Conservation (phyloP, 2,888 invertebrate species). For the Myathropa florea region DNA sequence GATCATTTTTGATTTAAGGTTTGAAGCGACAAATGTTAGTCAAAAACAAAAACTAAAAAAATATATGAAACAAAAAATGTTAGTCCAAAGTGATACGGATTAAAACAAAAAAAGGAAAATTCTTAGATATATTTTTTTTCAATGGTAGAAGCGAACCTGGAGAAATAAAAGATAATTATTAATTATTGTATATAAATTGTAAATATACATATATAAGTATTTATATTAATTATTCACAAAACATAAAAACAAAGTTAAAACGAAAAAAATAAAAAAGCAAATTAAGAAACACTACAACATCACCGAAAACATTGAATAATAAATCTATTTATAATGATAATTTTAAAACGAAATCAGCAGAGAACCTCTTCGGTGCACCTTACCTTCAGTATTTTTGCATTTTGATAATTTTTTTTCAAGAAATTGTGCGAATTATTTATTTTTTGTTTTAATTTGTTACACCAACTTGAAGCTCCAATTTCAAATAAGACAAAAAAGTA, state of each 20-base stretch:
- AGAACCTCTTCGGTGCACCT: slow-evolving; percentile 59
- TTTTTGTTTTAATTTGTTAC: slow-evolving; percentile 35
- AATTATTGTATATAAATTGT: slow-evolving; percentile 72
- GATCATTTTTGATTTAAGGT: slow-evolving; percentile 14
- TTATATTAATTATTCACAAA: slow-evolving; percentile 50
- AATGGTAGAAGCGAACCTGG: slow-evolving; percentile 75
- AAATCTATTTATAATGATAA: neutral
- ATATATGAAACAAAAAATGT: slow-evolving; percentile 15
- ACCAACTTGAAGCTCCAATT: slow-evolving; percentile 67
- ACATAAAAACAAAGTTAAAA: slow-evolving; percentile 34
- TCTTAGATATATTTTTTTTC: slow-evolving; percentile 58
- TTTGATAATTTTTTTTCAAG: slow-evolving; percentile 1
- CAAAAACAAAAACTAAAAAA: slow-evolving; percentile 1
- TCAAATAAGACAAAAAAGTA: slow-evolving; percentile 41
- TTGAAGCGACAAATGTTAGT: slow-evolving; percentile 42
- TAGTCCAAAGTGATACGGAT: slow-evolving; percentile 37
- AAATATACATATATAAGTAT: slow-evolving; percentile 47
- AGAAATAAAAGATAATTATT: slow-evolving; percentile 74
- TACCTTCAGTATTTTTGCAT: slow-evolving; percentile 53
- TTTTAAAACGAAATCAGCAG: slow-evolving; percentile 39
- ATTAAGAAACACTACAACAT: slow-evolving; percentile 11
- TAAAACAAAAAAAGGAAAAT: slow-evolving; percentile 32
- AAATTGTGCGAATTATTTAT: slow-evolving; percentile 52
- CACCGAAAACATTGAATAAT: slow-evolving; percentile 9
- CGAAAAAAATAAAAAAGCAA: slow-evolving; percentile 28